Conservation (phyloP, 1,140 invertebrate genomes). For the Bombus huntii region DNA sequence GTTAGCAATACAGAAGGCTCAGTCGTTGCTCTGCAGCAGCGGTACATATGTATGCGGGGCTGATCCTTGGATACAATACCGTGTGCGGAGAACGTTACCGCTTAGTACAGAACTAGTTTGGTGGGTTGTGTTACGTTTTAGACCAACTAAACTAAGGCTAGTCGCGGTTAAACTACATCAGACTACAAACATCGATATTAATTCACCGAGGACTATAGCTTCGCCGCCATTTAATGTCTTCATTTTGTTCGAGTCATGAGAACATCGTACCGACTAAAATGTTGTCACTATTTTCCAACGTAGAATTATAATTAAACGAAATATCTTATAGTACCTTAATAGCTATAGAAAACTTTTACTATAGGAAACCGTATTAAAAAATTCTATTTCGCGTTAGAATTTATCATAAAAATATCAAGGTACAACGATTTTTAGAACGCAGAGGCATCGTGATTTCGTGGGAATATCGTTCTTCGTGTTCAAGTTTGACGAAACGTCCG, state of each 20-base stretch:
- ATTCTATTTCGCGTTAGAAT: no score
- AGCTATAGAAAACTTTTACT: no score
- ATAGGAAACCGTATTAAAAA: background rate
- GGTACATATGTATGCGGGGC: constrained; percentile 51
- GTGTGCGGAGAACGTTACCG: constrained; percentile 64
- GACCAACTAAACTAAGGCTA: constrained; percentile 65
- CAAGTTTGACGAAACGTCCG: background rate
- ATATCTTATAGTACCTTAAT: background rate
- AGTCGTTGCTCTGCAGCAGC: constrained; percentile 66
- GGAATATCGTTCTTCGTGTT: background rate
- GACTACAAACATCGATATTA: constrained; percentile 35
- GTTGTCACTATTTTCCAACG: background rate
- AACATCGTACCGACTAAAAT: no score
- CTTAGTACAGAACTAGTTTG: constrained; percentile 79
- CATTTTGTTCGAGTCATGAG: background rate
- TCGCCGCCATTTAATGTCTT: background rate
- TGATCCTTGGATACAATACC: constrained; percentile 69
- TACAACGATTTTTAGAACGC: background rate
- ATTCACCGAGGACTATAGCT: constrained; percentile 5
- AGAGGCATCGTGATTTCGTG: background rate
- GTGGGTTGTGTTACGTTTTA: constrained; percentile 77
- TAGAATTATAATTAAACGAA: accelerated
- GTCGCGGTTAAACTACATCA: constrained; percentile 55
- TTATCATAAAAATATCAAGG: background rate
- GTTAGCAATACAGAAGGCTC: constrained; percentile 58